Evolutionary conservation across 2,888 invertebrate genomes (phyloP).

Genomic region (Melieria picta): DNA sequence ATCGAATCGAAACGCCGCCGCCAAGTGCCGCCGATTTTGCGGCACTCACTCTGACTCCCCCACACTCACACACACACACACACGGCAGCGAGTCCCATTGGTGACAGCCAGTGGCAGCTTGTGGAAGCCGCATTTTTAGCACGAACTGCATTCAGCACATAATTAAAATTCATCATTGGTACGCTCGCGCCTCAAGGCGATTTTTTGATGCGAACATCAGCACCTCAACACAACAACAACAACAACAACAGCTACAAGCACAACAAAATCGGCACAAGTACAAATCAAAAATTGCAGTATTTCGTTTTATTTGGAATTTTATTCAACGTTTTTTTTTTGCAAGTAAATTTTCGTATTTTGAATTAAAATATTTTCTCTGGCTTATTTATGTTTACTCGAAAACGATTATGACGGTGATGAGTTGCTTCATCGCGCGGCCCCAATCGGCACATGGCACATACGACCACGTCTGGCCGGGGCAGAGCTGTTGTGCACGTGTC

Average conservation of each 20-base stretch:
- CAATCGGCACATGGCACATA: too few species aligned
- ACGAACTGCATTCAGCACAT: slow-evolving; percentile 27
- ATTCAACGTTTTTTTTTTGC: too few species aligned
- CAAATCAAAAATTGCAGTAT: not conserved
- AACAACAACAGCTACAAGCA: not conserved
- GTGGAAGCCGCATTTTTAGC: slow-evolving; percentile 14
- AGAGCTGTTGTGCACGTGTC: slow-evolving; percentile 9
- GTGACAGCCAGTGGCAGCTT: too few species aligned
- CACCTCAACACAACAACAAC: slow-evolving; percentile 10
- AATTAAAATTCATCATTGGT: slow-evolving; percentile 30
- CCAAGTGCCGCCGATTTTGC: too few species aligned
- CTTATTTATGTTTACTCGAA: not conserved
- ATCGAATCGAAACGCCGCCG: too few species aligned
- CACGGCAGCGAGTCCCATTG: too few species aligned
- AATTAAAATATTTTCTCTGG: not conserved
- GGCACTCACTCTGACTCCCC: too few species aligned
- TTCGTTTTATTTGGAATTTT: too few species aligned
- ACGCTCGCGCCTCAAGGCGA: not conserved
- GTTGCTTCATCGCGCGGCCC: slow-evolving; percentile 20
- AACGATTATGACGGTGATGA: slow-evolving; percentile 26
- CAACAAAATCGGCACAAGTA: not conserved
- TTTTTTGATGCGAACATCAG: slow-evolving; percentile 2
- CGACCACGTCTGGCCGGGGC: too few species aligned
- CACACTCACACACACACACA: too few species aligned
- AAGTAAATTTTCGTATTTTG: slow-evolving; percentile 4